phyloP scores from a whole-genome alignment of 1,140 invertebrate species.

The Cyphomyrmex costatus region DNA sequence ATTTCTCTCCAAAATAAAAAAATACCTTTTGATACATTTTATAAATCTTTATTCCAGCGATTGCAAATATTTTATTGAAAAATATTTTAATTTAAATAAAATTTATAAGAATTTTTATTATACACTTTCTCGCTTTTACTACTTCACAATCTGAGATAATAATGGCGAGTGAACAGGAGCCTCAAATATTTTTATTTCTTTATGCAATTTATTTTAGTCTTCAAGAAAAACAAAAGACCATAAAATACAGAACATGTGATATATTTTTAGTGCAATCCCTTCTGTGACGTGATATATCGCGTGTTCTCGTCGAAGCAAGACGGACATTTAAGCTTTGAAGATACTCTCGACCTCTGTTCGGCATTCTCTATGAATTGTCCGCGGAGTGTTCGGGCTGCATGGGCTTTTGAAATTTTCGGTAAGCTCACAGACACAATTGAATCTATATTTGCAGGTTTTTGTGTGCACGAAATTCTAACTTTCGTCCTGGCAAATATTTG shows the following conservation, averaged over 20 bases:
- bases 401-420: constrained; percentile 94
- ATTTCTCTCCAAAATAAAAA: too few species aligned
- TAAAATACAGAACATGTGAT: background rate
- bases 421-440: constrained; percentile 69
- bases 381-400: constrained; percentile 89
- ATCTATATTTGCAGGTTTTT: constrained; percentile 37
- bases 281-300: constrained; percentile 89
- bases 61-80: too few species aligned
- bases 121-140: too few species aligned
- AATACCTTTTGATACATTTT: too few species aligned
- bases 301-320: constrained; percentile 91
- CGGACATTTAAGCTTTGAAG: constrained; percentile 91
- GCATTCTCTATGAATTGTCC: constrained; percentile 91
- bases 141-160: too few species aligned
- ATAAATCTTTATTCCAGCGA: too few species aligned
- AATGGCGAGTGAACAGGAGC: too few species aligned
- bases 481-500: constrained; percentile 43
- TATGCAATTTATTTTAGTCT: background rate
- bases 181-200: background rate
- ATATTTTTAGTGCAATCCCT: constrained; percentile 90
- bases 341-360: constrained; percentile 92
- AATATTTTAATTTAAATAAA: too few species aligned
- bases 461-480: constrained; percentile 31
- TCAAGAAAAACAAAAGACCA: background rate
- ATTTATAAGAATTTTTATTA: too few species aligned